These are phyloP conservation scores for Spongilla lacustris DNA, from an alignment of 37 sponge, comb jelly and placozoan species.

Conservation along the genomic window DNA sequence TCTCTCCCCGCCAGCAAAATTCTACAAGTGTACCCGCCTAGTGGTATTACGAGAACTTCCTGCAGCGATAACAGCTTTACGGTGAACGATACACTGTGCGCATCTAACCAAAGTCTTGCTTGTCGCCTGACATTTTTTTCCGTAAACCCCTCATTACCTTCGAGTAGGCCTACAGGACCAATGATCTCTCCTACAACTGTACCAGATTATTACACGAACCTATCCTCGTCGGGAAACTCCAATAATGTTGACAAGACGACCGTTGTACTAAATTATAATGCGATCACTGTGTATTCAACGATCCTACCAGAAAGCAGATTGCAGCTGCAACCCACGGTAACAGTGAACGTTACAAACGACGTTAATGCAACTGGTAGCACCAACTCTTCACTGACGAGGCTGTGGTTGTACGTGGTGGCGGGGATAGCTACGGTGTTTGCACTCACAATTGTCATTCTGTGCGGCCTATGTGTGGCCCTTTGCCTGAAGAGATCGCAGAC, in stretches of 20 bases:
- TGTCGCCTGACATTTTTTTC: neutral
- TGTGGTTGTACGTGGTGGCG: constrained; percentile 56
- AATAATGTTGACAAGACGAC: no score
- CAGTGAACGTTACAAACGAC: neutral
- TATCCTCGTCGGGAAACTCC: neutral
- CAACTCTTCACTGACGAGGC: neutral
- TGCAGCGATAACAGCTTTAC: neutral
- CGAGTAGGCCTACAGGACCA: neutral
- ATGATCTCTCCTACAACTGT: no score
- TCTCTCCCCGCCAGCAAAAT: neutral
- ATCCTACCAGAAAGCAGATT: neutral
- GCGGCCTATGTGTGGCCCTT: constrained; percentile 45
- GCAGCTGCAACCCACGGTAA: neutral
- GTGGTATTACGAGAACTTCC: neutral
- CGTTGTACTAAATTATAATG: no score
- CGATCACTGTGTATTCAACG: neutral
- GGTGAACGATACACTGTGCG: neutral
- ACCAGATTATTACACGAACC: no score
- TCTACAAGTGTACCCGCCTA: neutral
- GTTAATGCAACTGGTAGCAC: neutral
- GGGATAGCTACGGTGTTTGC: constrained; percentile 48
- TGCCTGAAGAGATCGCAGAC: constrained; percentile 37
- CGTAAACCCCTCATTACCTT: neutral
- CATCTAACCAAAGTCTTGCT: neutral
- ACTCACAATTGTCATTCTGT: constrained; percentile 44